Percentiles rank a stretch among this genome's conserved stretches.
Conservation (phyloP, 2,888 invertebrate genomes). For the Hydropsyche betteni region DNA sequence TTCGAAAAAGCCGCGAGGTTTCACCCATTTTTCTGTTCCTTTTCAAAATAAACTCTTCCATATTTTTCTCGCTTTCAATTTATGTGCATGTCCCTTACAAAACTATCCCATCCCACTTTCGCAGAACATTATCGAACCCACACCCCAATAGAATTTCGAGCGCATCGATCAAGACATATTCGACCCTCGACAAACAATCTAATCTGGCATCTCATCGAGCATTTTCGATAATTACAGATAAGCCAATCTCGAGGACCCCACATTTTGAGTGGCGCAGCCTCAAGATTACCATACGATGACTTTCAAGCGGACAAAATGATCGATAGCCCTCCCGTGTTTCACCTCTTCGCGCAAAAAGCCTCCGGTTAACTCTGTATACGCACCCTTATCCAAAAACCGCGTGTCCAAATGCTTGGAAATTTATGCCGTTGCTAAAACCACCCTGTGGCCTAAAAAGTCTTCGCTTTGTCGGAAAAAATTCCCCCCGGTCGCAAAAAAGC, state of each 20-base stretch:
- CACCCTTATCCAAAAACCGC: constrained; percentile 19
- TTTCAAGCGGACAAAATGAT: constrained; percentile 30
- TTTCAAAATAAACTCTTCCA: background rate
- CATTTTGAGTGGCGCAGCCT: background rate
- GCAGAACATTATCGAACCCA: too few relatives aligned
- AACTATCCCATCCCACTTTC: too few relatives aligned
- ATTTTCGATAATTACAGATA: too few relatives aligned
- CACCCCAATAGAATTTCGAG: too few relatives aligned
- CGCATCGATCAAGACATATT: too few relatives aligned
- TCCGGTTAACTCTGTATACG: background rate
- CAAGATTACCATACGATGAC: constrained; percentile 28
- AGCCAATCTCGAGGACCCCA: background rate
- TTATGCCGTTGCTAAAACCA: constrained; percentile 11
- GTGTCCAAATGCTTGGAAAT: constrained; percentile 12
- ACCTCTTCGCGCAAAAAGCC: constrained; percentile 19
- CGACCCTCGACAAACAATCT: too few relatives aligned
- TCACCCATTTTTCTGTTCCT: background rate
- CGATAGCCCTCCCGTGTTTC: constrained; percentile 18
- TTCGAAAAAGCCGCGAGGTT: background rate
- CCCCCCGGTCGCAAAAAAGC: too few relatives aligned
- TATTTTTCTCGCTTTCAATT: constrained; percentile 16
- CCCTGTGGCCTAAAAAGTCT: background rate
- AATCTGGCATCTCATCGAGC: too few relatives aligned
- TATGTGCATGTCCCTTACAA: constrained; percentile 2
- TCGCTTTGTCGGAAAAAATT: background rate